Evolutionary conservation across 2,797 vertebrate genomes (phyloP), one percentile per base, ranked within the genome.

Genomic region (Helostoma temminkii): DNA sequence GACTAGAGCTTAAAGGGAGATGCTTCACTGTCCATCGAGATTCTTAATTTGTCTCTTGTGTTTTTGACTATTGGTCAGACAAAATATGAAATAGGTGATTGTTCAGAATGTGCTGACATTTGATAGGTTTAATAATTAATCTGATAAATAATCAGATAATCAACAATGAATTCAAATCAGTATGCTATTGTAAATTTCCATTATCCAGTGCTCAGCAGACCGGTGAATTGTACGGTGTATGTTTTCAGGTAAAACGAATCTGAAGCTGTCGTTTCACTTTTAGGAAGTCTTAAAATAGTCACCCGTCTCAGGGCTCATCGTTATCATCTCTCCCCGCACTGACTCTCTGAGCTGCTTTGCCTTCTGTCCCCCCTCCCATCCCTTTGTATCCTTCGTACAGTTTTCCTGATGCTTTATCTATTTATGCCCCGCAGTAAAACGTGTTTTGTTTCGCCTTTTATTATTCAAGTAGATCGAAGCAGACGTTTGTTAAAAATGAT

Each of bases 201-300:
- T 47, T 10, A 6, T 66, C 14, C 50, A 34, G 43, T 58, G 56
- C 46, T 62, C 46, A 71, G 58, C 67, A 43, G 57, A 52, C 58
- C 59, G 39, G 5, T 34, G 59, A 56, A 73, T 19, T 59, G 59
- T 60, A 58, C 21, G 19, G 28, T 34, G 22, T n/a, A 39, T 47
- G 61, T 59, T 32, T 58, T 61, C 10, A 15, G 69, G 81, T 68
- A 70, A 63, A 82, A 60, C 57, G 60, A 52, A 67, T 68, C 45
- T 49, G 64, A 76, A 76, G 67, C 50, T 74, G 76, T 65, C 43
- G 6, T 59, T 78, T 85, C 66, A 79, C 74, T 88, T 87, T 84
- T 59, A 80, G 71, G 61, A 63, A 72, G 66, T 85, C 80, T 76
- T 79, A 87, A 86, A 86, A 87, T 86, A 88, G 78, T 74, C 48